phyloP scores from a whole-genome alignment of 2,888 invertebrate species.

The Nezara viridula region DNA sequence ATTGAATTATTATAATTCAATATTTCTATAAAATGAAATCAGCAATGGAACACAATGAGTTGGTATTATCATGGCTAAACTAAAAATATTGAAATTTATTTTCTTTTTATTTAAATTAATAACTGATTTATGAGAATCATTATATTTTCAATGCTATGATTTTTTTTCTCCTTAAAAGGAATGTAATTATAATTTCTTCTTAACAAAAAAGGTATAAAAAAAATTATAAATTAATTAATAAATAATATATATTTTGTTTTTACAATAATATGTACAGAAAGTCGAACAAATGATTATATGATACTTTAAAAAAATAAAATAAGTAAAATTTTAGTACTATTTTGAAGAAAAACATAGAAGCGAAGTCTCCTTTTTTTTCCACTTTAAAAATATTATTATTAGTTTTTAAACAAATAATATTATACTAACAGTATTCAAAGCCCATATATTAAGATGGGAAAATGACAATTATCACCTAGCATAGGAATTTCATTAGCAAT shows the following conservation, averaged over 20 bases:
- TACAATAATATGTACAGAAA: slow-evolving; percentile 58
- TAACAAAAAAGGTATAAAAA: background rate
- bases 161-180: background rate
- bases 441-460: slow-evolving; percentile 4
- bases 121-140: no score
- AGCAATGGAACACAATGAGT: background rate
- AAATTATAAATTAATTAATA: slow-evolving; percentile 27
- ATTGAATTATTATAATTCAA: no score
- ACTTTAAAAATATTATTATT: slow-evolving; percentile 21
- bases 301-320: slow-evolving; percentile 2
- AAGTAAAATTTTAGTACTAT: slow-evolving; percentile 18
- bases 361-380: background rate
- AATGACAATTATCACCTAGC: slow-evolving; percentile 10
- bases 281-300: slow-evolving; percentile 39
- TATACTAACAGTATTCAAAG: slow-evolving; percentile 17
- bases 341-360: background rate
- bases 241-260: slow-evolving; percentile 54
- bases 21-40: no score
- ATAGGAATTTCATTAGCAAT: slow-evolving; percentile 24
- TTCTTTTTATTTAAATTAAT: no score
- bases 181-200: no score
- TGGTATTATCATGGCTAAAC: no score
- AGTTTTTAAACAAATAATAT: slow-evolving; percentile 15
- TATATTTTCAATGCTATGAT: background rate
- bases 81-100: no score